Base-by-base conservation (phyloP, 2,113 vertebrate genomes). In the Proteles cristata region DNA sequence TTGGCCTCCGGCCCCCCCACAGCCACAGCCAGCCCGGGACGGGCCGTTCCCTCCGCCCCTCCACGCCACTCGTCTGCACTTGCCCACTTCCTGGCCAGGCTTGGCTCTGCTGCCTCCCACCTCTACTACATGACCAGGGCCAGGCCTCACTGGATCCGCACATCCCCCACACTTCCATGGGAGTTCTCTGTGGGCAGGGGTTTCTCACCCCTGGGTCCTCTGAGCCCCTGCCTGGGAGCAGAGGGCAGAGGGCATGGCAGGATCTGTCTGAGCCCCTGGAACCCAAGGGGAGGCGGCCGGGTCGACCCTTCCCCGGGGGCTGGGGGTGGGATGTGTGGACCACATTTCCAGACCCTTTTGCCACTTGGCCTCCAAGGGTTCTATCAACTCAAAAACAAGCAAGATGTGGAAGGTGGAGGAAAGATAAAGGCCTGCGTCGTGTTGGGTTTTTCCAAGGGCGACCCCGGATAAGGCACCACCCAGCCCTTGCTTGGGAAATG, bases 391-490 rank as follows among this genome's bases (percentile, higher is more conserved):
- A 10, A 8, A 26, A 11, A 12, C 61, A 31, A 31, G 35, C 31
- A 6, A 2, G 35, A 31, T 11, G 2, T 3, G 17, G 71, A 33
- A 16, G 86, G 8, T 9, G 39, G 35, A 35, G 11, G 61, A 5
- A 33, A 33, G 31, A 31, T 11, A 45, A 31, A 31, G 61, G 25
- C 19, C 0, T 43, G 15, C 11, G 80, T 79, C 61, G 35, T 10
- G 15, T 31, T 10, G 28, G 31, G 58, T 50, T 71, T 55, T 16
- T 23, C 7, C 0, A 17, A 25, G 77, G 35, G 48, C 7, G 43
- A 1, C 1, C 26, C 14, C 14, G 0, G 50, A 0, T 12, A 11
- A 2, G 5, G 33, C 4, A 1, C 31, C 11, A 0, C 12, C 33
- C 17, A 10, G n/a, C 45, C 65, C 50, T 23, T 26, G 0, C 21